Evolutionary conservation across 1,140 invertebrate genomes (phyloP), one percentile per base, ranked within the genome.

Genomic region (Euura lappo): DNA sequence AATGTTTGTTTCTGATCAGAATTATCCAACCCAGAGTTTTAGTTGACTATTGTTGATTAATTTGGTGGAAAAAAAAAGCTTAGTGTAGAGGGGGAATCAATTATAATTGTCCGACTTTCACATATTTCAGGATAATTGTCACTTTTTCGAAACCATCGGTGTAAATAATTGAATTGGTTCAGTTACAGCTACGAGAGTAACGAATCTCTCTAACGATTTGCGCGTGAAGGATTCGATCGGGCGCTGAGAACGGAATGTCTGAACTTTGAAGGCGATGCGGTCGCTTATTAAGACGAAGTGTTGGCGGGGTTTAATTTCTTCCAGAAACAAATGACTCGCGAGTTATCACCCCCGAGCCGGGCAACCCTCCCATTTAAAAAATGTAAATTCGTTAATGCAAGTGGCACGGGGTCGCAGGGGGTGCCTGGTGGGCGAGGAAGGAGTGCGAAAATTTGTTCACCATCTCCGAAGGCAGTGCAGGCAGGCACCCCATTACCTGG

Each of bases 301-400:
- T 82, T 80, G 78, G 67, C 43, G 44, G 45, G 81, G 80, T 86
- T 86, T 84, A 80, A 81, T 87, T 87, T 81, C 85, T 84, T 79
- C 75, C 74, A 77, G 80, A 79, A 87, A 88, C 85, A 87, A 88
- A 88, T 88, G 85, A 82, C 79, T 83, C 81, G 85, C 86, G 80
- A 88, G 85, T 88, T 87, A 87, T 87, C 86, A 83, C 86, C 83
- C 83, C 72, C 72, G 75, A 81, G 75, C 28, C 28, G 64, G 68
- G 72, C 81, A 75, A 83, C 83, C 85, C 84, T 85, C 83, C 80
- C 86, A 84, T 86, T 86, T 88, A 86, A 87, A 88, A 88, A 88
- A 88, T 88, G 86, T 88, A 87, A 88, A 88, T 88, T 87, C 83
- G 84, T 87, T 88, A 87, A 88, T 88, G 85, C 84, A 85, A 83